Evolutionary conservation across 1,140 invertebrate species (phyloP).

Genomic region (Drosophila albomicans): DNA sequence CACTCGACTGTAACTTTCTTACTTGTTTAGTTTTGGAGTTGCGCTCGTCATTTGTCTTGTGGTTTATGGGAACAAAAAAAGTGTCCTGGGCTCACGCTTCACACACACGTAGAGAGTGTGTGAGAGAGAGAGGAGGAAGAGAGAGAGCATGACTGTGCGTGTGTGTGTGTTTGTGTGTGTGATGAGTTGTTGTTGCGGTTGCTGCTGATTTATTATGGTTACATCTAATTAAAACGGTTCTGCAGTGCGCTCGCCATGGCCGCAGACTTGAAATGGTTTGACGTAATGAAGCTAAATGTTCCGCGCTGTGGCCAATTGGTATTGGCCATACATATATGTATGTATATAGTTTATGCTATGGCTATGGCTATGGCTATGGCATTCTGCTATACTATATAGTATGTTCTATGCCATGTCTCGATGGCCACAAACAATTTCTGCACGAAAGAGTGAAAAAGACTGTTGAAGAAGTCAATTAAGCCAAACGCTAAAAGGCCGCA

Average conservation of each 20-base stretch:
- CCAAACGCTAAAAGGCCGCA: conserved; percentile 77
- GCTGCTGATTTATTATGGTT: conserved; percentile 76
- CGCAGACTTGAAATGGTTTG: conserved; percentile 64
- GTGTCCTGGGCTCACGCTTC: conserved; percentile 50
- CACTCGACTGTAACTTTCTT: too few species aligned
- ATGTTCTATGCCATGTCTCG: conserved; percentile 9
- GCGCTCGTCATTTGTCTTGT: conserved; percentile 49
- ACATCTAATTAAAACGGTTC: conserved; percentile 81
- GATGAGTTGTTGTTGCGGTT: conserved; percentile 21
- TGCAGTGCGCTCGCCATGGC: conserved; percentile 56
- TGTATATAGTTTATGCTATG: not conserved
- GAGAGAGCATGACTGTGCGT: not conserved
- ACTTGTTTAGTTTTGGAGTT: conserved; percentile 17
- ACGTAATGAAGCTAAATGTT: conserved; percentile 83
- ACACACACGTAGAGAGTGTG: conserved; percentile 6
- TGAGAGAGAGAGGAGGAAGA: not conserved
- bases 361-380: conserved; percentile 16
- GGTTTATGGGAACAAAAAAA: conserved; percentile 59
- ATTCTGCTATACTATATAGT: not conserved
- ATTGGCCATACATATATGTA: conserved; percentile 75
- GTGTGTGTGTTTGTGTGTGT: not conserved
- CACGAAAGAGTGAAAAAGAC: conserved; percentile 4
- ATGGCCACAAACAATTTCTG: conserved; percentile 41
- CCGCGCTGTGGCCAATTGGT: conserved; percentile 78
- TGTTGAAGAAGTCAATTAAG: conserved; percentile 76